Conservation (phyloP, 2,797 vertebrate species). For the Steatocranus sp. region DNA sequence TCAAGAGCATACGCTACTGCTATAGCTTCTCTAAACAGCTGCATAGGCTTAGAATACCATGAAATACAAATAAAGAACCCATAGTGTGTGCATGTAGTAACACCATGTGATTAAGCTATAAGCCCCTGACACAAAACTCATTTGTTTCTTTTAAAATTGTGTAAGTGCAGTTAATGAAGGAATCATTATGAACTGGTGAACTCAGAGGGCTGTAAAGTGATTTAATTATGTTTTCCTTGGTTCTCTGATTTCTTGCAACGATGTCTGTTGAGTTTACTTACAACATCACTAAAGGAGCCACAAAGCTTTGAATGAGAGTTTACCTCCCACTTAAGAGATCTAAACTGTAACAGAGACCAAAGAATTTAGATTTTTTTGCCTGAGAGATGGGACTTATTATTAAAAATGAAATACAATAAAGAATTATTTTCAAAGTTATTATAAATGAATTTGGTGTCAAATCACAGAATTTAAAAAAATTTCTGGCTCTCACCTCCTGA, state of each 20-base stretch:
- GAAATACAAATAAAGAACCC: neutral
- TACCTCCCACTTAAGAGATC: too few species aligned
- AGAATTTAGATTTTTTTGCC: too few species aligned
- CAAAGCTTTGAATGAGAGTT: neutral
- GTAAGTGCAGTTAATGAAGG: neutral
- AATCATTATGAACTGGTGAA: neutral
- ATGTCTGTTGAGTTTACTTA: neutral
- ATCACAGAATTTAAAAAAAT: neutral
- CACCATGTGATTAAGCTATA: constrained; percentile 20
- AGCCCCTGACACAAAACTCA: neutral
- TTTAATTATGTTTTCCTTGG: neutral
- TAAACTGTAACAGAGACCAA: too few species aligned
- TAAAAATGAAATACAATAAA: neutral
- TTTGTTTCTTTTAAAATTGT: neutral
- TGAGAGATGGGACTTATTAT: neutral
- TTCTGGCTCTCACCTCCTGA: neutral
- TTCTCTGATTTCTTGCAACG: neutral
- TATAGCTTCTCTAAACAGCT: neutral
- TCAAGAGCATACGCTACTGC: neutral
- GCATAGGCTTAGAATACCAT: neutral
- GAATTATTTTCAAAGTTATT: neutral
- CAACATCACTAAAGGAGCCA: neutral
- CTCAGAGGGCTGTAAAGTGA: neutral
- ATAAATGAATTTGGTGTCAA: neutral
- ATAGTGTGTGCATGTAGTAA: constrained; percentile 8